Evolutionary conservation across 2,113 vertebrate genomes (phyloP), one percentile per base, ranked within the genome.

Genomic region (Azemiops feae): DNA sequence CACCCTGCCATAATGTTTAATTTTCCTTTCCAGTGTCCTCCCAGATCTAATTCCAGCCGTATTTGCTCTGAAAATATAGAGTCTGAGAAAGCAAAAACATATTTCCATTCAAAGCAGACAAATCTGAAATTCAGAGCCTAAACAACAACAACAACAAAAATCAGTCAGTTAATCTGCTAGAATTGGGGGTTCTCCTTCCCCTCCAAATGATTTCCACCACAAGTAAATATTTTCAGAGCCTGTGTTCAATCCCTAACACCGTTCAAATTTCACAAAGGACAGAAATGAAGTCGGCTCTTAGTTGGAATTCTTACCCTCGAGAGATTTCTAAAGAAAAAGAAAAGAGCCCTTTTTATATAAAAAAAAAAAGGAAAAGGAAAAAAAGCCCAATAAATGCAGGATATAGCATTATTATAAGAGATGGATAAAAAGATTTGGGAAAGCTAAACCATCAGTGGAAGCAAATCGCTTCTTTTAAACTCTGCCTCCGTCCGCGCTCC

Each of bases 391-490:
- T 55, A 95, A 94, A 91, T 89, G 89, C 43, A 85, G 93, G 43
- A 86, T 93, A 93, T n/a, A 88, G 53, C 50, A 86, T 92, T 94
- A 92, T 91, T 91, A 87, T 93, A 86, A 47, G 50, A 94, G 89
- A 92, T 93, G 92, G 92, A 96, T 95, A 93, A 95, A 96, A 88
- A 93, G 93, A 96, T 96, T 96, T 89, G 57, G 93, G 94, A 94
- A 96, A 94, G 95, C 92, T 93, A 94, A 95, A 92, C 85, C 94
- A 89, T 45, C 91, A 20, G 92, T 39, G 50, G 94, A 95, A 95
- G 94, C 30, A 96, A 95, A 97, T 95, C 94, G 96, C 94, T 97
- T 96, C 74, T 86, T 96, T 96, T 96, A 96, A 96, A 95, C 64
- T 85, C 60, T 94, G 85, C 92, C 95, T 95, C 47, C 50, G 22